Conservation (phyloP, 2,888 invertebrate species). For the Unio pictorum region DNA sequence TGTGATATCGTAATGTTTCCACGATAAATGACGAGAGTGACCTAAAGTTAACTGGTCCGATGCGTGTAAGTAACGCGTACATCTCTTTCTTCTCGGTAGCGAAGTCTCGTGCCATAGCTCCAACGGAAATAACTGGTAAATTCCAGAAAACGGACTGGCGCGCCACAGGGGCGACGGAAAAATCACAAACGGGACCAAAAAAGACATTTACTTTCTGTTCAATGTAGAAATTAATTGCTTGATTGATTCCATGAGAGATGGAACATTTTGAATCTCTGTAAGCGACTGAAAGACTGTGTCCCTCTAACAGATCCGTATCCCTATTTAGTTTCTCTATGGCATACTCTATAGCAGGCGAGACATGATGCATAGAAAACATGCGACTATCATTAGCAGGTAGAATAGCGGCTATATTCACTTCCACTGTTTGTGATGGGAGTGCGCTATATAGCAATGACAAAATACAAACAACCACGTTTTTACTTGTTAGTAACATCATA, state of each 20-base stretch:
- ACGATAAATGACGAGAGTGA: slow-evolving; percentile 47
- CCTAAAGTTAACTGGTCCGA: slow-evolving; percentile 60
- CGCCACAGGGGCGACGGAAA: slow-evolving; percentile 90
- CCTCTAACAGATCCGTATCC: slow-evolving; percentile 20
- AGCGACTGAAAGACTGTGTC: slow-evolving; percentile 29
- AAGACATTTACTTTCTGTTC: slow-evolving; percentile 54
- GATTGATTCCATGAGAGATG: slow-evolving; percentile 55
- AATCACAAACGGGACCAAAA: slow-evolving; percentile 69
- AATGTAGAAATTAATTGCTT: slow-evolving; percentile 58
- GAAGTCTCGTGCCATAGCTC: slow-evolving; percentile 66
- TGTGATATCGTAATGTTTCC: slow-evolving; percentile 21
- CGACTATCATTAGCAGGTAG: slow-evolving; percentile 47
- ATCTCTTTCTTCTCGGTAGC: slow-evolving; percentile 59
- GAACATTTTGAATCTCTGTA: slow-evolving; percentile 57
- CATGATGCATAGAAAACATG: slow-evolving; percentile 54
- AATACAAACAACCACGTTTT: too few relatives aligned
- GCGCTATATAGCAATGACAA: too few relatives aligned
- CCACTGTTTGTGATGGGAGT: not conserved
- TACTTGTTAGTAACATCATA: too few relatives aligned
- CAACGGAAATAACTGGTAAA: slow-evolving; percentile 85
- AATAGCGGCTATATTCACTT: slow-evolving; percentile 54
- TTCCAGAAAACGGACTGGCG: slow-evolving; percentile 87
- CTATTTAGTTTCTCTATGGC: slow-evolving; percentile 53
- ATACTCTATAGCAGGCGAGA: slow-evolving; percentile 63
- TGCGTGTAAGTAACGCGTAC: slow-evolving; percentile 82